A percentile compares a stretch with the other conserved stretches of the same genome.
These are phyloP conservation scores for Pantelozetes paolii DNA, from an alignment of 2,888 invertebrate species.

Conservation along the genomic window DNA sequence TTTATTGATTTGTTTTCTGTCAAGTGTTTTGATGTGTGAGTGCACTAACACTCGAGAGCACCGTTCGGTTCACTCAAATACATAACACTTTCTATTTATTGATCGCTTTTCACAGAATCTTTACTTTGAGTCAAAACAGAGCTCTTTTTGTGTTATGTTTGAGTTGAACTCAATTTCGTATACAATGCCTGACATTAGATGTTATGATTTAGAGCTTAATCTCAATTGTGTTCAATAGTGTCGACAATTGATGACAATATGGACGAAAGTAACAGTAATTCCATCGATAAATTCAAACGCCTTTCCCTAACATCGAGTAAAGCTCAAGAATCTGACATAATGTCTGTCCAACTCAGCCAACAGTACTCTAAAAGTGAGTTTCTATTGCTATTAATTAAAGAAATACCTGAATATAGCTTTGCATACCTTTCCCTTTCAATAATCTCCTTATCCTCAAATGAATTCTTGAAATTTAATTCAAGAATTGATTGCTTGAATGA, in stretches of 20 bases:
- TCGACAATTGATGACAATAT: constrained; percentile 17
- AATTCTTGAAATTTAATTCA: no score
- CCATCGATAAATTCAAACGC: constrained; percentile 33
- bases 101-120: constrained; percentile 18
- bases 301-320: constrained; percentile 45
- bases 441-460: no score
- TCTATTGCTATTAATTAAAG: no score
- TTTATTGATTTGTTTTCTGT: constrained; percentile 12
- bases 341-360: constrained; percentile 42
- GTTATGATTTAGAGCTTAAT: neutral
- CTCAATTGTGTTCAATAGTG: neutral
- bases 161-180: constrained; percentile 13
- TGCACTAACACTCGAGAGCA: constrained; percentile 4
- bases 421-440: no score
- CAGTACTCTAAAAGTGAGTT: constrained; percentile 43
- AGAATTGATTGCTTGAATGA: no score
- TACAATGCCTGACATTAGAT: constrained; percentile 22
- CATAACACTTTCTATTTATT: neutral
- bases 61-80: constrained; percentile 28
- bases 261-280: constrained; percentile 31
- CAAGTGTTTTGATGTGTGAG: neutral
- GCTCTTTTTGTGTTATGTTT: neutral
- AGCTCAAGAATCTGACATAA: constrained; percentile 44
- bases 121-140: neutral
- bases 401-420: no score